Conservation (phyloP, 2,888 invertebrate species). For the Galerucella nymphaeae region DNA sequence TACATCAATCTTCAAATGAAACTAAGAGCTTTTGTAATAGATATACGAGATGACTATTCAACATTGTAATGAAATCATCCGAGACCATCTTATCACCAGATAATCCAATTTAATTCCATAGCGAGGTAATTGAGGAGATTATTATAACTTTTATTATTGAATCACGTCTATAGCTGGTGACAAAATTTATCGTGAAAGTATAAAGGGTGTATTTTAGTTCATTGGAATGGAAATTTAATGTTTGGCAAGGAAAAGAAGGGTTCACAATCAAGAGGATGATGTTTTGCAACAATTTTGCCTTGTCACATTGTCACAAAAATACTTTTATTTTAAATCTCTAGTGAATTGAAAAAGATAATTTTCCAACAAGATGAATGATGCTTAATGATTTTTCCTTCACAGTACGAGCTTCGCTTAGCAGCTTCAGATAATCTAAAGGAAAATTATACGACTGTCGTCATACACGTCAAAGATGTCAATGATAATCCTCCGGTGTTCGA, state of each 20-base stretch:
- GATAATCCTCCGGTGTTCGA: conserved; percentile 98
- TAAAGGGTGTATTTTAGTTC: neutral
- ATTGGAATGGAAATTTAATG: neutral
- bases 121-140: neutral
- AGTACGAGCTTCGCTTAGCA: conserved; percentile 94
- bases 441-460: conserved; percentile 96
- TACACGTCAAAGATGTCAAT: conserved; percentile 97
- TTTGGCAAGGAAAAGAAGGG: too few relatives aligned
- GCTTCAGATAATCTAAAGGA: conserved; percentile 97
- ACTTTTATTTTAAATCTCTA: too few relatives aligned
- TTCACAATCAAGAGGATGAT: too few relatives aligned
- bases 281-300: too few relatives aligned
- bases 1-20: neutral
- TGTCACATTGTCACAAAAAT: too few relatives aligned
- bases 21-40: neutral
- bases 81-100: neutral
- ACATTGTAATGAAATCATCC: neutral
- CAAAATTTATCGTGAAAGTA: neutral
- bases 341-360: too few relatives aligned
- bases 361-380: too few relatives aligned
- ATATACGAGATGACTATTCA: neutral
- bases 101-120: neutral
- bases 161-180: too few relatives aligned
- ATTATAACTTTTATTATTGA: neutral
- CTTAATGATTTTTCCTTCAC: conserved; percentile 47